Percentiles rank a stretch among this genome's conserved stretches.
phyloP scores from a whole-genome alignment of 2,888 invertebrate species.

The Synergus gifuensis region DNA sequence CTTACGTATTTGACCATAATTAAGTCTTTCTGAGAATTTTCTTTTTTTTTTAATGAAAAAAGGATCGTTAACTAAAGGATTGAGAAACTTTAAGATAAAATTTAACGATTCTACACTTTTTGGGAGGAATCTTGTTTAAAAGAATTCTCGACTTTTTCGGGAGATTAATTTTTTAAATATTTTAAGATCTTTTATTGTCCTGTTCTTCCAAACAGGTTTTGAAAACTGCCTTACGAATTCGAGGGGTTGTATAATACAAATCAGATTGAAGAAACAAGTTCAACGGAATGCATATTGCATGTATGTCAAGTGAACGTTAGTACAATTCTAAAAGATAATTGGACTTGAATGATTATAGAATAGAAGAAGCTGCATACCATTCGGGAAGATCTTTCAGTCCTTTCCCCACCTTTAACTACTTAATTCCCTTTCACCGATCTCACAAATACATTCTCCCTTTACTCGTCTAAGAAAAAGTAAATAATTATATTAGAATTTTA shows the following conservation, averaged over 20 bases:
- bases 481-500: slow-evolving; percentile 9
- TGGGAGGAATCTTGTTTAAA: neutral
- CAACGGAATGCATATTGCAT: slow-evolving; percentile 3
- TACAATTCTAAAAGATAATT: slow-evolving; percentile 13
- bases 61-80: neutral
- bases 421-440: slow-evolving; percentile 18
- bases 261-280: slow-evolving; percentile 8
- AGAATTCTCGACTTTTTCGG: neutral
- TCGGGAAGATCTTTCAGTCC: slow-evolving; percentile 22
- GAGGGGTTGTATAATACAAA: slow-evolving; percentile 7
- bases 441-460: neutral
- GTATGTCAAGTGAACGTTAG: neutral
- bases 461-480: neutral
- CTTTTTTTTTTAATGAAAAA: neutral
- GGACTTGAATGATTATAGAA: slow-evolving; percentile 30
- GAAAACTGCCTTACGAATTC: slow-evolving; percentile 9
- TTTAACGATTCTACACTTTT: neutral
- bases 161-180: neutral
- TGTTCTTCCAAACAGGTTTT: slow-evolving; percentile 25
- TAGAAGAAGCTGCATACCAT: slow-evolving; percentile 8
- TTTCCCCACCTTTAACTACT: slow-evolving; percentile 24
- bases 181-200: neutral
- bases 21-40: neutral
- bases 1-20: neutral
- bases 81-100: neutral